Evolutionary conservation across 2,888 invertebrate species (phyloP).

Genomic region (Toxonevra muliebris): DNA sequence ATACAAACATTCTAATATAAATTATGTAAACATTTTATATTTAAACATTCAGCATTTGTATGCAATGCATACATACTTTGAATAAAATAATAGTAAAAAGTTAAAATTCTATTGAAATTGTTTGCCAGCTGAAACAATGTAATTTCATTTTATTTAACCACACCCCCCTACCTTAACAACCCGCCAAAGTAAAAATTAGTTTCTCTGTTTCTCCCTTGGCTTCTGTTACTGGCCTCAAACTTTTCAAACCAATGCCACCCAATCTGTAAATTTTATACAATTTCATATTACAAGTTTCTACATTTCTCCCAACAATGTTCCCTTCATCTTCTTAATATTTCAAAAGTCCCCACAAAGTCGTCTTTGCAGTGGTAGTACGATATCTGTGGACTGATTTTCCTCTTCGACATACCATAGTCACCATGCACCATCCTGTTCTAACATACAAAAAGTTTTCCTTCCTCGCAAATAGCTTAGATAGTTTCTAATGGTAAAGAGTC

Average conservation of each 20-base stretch:
- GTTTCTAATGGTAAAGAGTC: constrained; percentile 47
- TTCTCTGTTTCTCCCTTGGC: neutral
- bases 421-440: neutral
- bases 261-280: constrained; percentile 27
- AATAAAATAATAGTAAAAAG: constrained; percentile 61
- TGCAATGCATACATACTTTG: constrained; percentile 25
- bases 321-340: constrained; percentile 15
- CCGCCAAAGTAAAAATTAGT: neutral
- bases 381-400: neutral
- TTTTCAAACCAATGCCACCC: neutral
- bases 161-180: constrained; percentile 29
- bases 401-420: neutral
- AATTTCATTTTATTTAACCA: constrained; percentile 60
- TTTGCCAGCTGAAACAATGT: constrained; percentile 60
- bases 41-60: constrained; percentile 19
- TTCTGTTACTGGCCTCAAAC: too few relatives aligned
- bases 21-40: constrained; percentile 26
- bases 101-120: constrained; percentile 61
- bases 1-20: neutral
- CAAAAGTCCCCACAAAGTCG: constrained; percentile 52
- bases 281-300: constrained; percentile 36
- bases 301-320: neutral
- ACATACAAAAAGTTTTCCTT: constrained; percentile 43
- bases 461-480: constrained; percentile 53
- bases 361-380: constrained; percentile 40